Base-by-base conservation (phyloP, 1,140 invertebrate species). In the Archivesica marissinica region DNA sequence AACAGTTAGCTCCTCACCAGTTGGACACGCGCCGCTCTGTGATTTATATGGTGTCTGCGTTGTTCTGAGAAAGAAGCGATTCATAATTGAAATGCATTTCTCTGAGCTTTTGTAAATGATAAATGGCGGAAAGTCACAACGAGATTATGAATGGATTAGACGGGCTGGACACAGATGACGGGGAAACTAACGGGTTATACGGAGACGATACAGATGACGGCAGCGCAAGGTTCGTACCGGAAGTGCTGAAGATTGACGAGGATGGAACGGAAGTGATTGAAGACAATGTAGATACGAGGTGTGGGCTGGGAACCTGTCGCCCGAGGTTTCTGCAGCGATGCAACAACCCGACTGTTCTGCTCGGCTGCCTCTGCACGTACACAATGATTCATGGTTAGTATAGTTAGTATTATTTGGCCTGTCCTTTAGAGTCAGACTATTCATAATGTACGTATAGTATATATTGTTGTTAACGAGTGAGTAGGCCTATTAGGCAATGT, bases 331-430 rank as follows among this genome's bases (percentile, higher is more conserved):
- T 97, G 38, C 97, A 97, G 91, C 92, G 94, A 54, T 97, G 97
- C 91, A 95, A 96, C 1, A 96, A 95, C 0, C 95, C 96, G 23
- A 96, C 96, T 90, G 97, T 96, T 96, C 96, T 97, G 33, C 95
- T 97, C 0, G 96, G 97, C 93, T 96, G 96, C 95, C 93, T 97
- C 0, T 97, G 97, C 91, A 96, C 96, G 95, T 96, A 96, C 17
- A 96, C 96, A 1, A 95, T 96, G 52, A 95, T 97, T 86, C 97
- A 97, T 35, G 64, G 80, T 95, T 97, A 83, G 56, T 75, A 7
- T 13, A 59, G 9, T 59, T 59, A n/a, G n/a, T n/a, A n/a, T n/a
- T n/a, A n/a, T n/a, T n/a, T n/a, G n/a, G n/a, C n/a, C n/a, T n/a
- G n/a, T n/a, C n/a, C n/a, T n/a, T n/a, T n/a, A n/a, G n/a, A n/a